Percentiles rank a stretch among this genome's conserved stretches.
phyloP scores from a whole-genome alignment of 2,888 invertebrate species.

The Apodemia duryi region DNA sequence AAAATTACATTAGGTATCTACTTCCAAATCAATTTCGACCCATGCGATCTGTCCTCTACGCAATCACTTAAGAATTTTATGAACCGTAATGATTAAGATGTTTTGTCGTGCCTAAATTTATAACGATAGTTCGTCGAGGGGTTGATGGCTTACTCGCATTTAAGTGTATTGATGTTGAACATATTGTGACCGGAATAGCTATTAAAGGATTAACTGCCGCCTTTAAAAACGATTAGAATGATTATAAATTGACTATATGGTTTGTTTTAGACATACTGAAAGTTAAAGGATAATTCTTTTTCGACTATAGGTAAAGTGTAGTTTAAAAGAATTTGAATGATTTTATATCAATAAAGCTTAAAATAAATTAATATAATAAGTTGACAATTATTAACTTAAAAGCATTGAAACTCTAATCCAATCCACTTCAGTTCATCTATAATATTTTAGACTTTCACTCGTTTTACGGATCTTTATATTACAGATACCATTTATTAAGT shows the following conservation, averaged over 20 bases:
- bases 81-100: conserved; percentile 78
- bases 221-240: conserved; percentile 26
- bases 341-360: no score
- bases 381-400: no score
- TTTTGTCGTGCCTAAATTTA: conserved; percentile 63
- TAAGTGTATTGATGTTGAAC: conserved; percentile 52
- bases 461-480: no score
- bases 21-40: conserved; percentile 66
- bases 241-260: conserved; percentile 31
- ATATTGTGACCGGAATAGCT: conserved; percentile 72
- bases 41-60: conserved; percentile 65
- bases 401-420: no score
- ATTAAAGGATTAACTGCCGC: conserved; percentile 61
- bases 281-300: no score
- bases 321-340: no score
- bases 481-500: no score
- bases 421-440: no score
- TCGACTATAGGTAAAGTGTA: no score
- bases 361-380: no score
- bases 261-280: not conserved
- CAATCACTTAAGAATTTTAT: conserved; percentile 79
- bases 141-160: conserved; percentile 30
- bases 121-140: conserved; percentile 44
- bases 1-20: conserved; percentile 17
- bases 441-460: no score